phyloP scores from a whole-genome alignment of 2,888 invertebrate species.

The Magallana nippona region DNA sequence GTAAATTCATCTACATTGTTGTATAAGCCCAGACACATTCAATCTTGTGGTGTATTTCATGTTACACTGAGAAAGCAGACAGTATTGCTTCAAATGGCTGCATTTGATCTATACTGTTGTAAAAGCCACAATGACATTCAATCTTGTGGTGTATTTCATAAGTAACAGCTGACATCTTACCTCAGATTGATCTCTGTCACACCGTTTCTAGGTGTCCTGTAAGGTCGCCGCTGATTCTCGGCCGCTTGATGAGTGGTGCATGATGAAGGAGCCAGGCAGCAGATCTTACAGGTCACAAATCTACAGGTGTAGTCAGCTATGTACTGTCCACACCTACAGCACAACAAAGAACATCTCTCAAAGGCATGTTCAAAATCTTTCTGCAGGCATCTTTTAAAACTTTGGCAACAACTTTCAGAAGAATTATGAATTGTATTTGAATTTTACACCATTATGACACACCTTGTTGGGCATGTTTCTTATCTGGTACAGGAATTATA shows the following conservation, averaged over 20 bases:
- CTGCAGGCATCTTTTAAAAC: too few relatives aligned
- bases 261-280: constrained; percentile 58
- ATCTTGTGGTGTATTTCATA: background rate
- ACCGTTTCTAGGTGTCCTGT: constrained; percentile 38
- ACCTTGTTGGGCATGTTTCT: too few relatives aligned
- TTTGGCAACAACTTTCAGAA: background rate
- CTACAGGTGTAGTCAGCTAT: constrained; percentile 63
- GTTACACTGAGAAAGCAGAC: too few relatives aligned
- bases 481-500: too few relatives aligned
- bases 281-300: constrained; percentile 62
- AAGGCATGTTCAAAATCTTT: too few relatives aligned
- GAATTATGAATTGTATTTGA: background rate
- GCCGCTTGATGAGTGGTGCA: constrained; percentile 58
- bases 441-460: constrained; percentile 3
- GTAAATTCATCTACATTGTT: too few relatives aligned
- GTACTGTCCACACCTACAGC: constrained; percentile 58
- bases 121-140: background rate
- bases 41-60: too few relatives aligned
- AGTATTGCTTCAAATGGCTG: too few relatives aligned
- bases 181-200: constrained; percentile 58
- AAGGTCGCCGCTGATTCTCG: constrained; percentile 53
- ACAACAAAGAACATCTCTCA: background rate
- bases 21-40: too few relatives aligned
- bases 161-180: constrained; percentile 41
- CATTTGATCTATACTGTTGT: too few relatives aligned